A percentile compares a stretch with the other conserved stretches of the same genome.
Evolutionary conservation across 2,797 vertebrate genomes (phyloP).

Genomic region (Leptatherina wallacei): DNA sequence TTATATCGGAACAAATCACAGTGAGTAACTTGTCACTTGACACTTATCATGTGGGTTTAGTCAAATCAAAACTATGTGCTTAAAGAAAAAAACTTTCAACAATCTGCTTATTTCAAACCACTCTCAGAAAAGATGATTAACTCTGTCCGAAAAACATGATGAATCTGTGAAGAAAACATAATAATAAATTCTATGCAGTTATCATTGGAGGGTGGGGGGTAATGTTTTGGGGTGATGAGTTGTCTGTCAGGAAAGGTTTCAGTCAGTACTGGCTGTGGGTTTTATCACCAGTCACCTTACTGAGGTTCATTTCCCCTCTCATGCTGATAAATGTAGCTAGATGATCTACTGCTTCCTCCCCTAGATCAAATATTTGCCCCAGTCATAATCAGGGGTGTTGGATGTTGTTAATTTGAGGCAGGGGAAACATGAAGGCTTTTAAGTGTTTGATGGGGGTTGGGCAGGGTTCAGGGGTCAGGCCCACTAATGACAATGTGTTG

Average conservation of each 20-base stretch:
- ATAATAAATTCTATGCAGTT: no score
- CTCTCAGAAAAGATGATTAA: not conserved
- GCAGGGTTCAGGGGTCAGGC: conserved; percentile 74
- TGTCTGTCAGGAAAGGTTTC: conserved; percentile 28
- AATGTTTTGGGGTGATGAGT: not conserved
- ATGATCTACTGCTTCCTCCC: conserved; percentile 79
- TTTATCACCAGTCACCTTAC: conserved; percentile 71
- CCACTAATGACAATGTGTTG: conserved; percentile 79
- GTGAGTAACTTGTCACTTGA: not conserved
- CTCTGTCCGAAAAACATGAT: not conserved
- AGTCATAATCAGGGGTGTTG: conserved; percentile 72
- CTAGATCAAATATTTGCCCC: conserved; percentile 78
- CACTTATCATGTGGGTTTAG: not conserved
- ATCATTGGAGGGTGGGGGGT: not conserved
- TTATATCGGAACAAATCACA: not conserved
- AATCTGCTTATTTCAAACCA: not conserved
- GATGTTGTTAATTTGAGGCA: conserved; percentile 80
- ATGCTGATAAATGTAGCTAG: conserved; percentile 70
- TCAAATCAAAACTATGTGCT: not conserved
- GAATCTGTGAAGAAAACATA: not conserved
- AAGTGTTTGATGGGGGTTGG: conserved; percentile 78
- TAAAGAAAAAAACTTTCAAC: not conserved
- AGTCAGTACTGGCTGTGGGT: conserved; percentile 56
- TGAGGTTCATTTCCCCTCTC: conserved; percentile 73
- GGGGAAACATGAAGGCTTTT: conserved; percentile 71